Evolutionary conservation across 2,888 invertebrate genomes (phyloP), one percentile per base, ranked within the genome.

Genomic region (Mongoloraphidia duomilia): DNA sequence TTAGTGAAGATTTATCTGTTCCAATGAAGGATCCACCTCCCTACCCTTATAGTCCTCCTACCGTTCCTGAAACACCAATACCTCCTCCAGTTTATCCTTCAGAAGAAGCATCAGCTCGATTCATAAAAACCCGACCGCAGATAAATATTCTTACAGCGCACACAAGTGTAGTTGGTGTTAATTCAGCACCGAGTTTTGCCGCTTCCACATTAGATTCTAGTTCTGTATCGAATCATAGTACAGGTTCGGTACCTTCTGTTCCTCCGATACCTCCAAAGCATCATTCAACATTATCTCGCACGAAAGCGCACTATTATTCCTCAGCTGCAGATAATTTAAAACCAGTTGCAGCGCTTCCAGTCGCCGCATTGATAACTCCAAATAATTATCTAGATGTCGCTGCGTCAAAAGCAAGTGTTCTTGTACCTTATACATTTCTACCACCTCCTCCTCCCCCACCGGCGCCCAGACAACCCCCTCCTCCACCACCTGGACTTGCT

Each of bases 101-200:
- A 2, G 83, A 83, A 65, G 84, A 85, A 68, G 80, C 82, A 0
- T 73, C 82, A 44, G 86, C 85, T 0, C 72, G 86, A 53, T 82
- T 86, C 55, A 84, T 87, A 36, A 84, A 84, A 34, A 81, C 84
- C 0, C 76, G 83, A 53, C 82, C 86, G 0, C 82, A 84, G 65
- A 82, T 83, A 49, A 84, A 79, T 61, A 80, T 86, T 53, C 69
- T 85, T 17, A 84, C 82, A 59, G 85, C 86, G 9, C 84, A 85
- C 62, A 79, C 84, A 1, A 82, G 80, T 49, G 73, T 80, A 52
- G 79, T 84, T 6, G 76, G 75, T 54, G 70, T 76, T 8, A 76
- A 75, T 48, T 76, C 80, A 44, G 76, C 79, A 48, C 75, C 76
- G 14, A 73, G 73, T 57, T 77, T 72, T 60, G 74, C 75, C 2